Evolutionary conservation across 2,888 invertebrate species (phyloP), one percentile per base, ranked within the genome.

Genomic region (Nysson spinosus): DNA sequence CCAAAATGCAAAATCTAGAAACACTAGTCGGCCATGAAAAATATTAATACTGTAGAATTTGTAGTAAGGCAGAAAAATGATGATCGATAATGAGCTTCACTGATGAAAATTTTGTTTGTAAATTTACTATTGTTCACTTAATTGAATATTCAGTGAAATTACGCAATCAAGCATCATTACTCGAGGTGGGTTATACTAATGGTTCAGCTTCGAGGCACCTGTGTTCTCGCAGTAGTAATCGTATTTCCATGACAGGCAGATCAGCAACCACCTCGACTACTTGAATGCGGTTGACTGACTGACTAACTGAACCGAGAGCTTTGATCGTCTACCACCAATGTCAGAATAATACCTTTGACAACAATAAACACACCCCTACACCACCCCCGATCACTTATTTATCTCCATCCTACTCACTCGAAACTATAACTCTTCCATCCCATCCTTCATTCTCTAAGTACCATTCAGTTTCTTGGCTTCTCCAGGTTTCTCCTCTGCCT

Each of bases 81-180:
- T n/a, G n/a, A n/a, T n/a, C n/a, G n/a, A n/a, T n/a, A n/a, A n/a
- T n/a, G n/a, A n/a, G 22, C 42, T 16, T 5, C 40, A 32, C 50
- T 40, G 39, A 49, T 46, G 46, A 51, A 51, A 55, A 62, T 55
- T 55, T 49, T 78, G 82, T 80, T 83, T 79, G 76, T 64, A 74
- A 77, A 77, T 83, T 82, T 79, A 84, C 85, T 85, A 84, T 85
- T 85, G 83, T 87, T 85, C 85, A 79, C 85, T 85, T 85, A 85
- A 86, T 82, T 77, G 79, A 87, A 87, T 87, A 87, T 85, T 83
- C 86, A 79, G 71, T 64, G 80, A 83, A 73, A 67, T 85, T 83
- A 83, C 82, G 86, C 85, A 86, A 87, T 87, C 83, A 85, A 78
- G 82, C 85, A 72, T 84, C 85, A 83, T 86, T 86, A 86, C 82